These are phyloP conservation scores for Acropternis orthonyx DNA, from an alignment of 2,797 vertebrate species.

Conservation along the genomic window DNA sequence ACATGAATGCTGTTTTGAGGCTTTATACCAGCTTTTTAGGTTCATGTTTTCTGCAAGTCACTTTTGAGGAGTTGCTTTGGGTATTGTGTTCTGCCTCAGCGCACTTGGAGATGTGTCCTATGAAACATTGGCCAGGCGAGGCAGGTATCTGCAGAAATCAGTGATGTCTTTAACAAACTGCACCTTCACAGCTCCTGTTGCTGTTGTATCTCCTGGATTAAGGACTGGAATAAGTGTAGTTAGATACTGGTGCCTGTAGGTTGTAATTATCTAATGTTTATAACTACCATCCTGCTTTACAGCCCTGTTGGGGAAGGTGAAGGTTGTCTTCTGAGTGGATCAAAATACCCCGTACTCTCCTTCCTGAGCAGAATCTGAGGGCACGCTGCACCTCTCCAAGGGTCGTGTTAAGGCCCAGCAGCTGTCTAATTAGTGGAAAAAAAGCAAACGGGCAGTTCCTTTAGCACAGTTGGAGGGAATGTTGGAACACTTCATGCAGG, in stretches of 20 bases:
- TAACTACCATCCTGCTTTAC: neutral
- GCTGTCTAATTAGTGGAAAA: conserved; percentile 13
- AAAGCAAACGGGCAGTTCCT: conserved; percentile 24
- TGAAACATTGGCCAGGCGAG: neutral
- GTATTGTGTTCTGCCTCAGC: neutral
- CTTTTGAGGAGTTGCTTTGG: neutral
- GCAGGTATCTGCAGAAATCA: neutral
- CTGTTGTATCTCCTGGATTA: neutral
- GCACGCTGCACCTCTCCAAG: neutral
- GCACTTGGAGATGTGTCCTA: too few species aligned
- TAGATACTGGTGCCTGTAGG: neutral
- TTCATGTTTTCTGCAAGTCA: accelerated
- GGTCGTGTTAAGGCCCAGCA: neutral
- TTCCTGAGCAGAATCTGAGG: neutral
- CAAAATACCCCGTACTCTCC: accelerated
- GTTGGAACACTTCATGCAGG: neutral
- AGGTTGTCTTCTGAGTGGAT: accelerated
- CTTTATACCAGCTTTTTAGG: neutral
- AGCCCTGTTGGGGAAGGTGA: neutral
- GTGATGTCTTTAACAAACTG: too few species aligned
- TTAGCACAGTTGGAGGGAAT: conserved; percentile 3
- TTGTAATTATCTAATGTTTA: neutral
- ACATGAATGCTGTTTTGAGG: neutral
- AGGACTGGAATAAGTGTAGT: neutral
- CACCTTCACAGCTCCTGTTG: accelerated